Percentiles rank a stretch among this genome's conserved stretches.
These are phyloP conservation scores for Coendou prehensilis DNA, from an alignment of 2,797 vertebrate species.

Conservation along the genomic window DNA sequence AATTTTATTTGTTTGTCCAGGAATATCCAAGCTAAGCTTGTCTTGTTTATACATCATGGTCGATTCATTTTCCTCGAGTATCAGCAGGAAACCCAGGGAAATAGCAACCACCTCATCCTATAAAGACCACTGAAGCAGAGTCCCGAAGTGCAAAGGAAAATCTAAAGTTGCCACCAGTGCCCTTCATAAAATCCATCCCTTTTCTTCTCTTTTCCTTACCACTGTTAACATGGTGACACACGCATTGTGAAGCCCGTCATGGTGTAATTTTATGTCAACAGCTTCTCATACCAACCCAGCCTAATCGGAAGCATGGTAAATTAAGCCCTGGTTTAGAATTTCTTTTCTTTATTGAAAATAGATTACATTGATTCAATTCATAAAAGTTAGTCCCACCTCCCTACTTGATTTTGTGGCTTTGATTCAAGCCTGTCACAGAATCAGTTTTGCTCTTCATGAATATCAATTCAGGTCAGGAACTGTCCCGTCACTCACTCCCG, in stretches of 20 bases:
- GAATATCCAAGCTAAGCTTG: background rate
- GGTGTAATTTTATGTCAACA: background rate
- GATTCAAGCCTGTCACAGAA: background rate
- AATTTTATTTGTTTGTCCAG: conserved; percentile 11
- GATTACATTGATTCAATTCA: background rate
- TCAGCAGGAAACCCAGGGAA: background rate
- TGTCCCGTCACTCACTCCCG: background rate
- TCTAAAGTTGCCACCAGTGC: background rate
- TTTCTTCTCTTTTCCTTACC: background rate
- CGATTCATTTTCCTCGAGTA: background rate
- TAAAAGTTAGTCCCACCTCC: background rate
- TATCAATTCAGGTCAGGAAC: background rate
- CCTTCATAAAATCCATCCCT: background rate
- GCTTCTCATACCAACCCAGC: background rate
- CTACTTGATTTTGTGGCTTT: conserved; percentile 39
- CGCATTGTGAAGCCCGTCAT: background rate
- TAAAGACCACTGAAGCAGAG: background rate
- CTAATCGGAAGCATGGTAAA: conserved; percentile 35
- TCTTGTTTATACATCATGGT: background rate
- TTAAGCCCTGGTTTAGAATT: conserved; percentile 38
- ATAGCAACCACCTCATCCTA: background rate
- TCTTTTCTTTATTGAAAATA: conserved; percentile 56
- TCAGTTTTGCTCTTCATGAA: conserved; percentile 47
- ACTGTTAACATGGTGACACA: background rate
- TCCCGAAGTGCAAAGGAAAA: background rate